Conservation (phyloP, 2,113 vertebrate genomes). For the Podarcis muralis region DNA sequence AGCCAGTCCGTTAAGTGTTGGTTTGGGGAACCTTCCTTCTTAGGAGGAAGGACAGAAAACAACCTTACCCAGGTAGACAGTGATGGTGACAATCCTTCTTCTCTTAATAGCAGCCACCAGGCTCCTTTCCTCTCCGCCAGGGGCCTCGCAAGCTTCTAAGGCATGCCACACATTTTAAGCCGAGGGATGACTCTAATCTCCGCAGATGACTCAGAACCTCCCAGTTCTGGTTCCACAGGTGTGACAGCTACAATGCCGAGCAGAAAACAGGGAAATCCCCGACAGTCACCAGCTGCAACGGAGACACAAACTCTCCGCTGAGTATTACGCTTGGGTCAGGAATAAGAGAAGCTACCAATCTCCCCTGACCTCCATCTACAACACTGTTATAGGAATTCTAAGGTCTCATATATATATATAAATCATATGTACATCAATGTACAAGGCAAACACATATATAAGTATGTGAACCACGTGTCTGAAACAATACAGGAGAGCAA, state of each 20-base stretch:
- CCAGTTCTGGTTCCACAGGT: slow-evolving; percentile 10
- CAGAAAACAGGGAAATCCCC: not conserved
- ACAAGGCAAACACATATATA: too few species aligned
- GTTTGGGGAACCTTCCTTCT: too few species aligned
- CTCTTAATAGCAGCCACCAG: too few species aligned
- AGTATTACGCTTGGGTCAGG: not conserved
- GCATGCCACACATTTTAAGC: not conserved
- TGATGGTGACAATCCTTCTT: not conserved
- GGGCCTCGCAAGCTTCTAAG: not conserved
- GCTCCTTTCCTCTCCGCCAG: not conserved
- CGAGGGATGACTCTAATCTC: not conserved
- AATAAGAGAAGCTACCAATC: too few species aligned
- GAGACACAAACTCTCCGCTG: not conserved
- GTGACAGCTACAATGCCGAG: not conserved
- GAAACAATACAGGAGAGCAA: too few species aligned
- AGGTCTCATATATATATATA: too few species aligned
- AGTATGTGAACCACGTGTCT: too few species aligned
- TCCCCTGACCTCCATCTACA: too few species aligned
- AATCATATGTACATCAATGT: too few species aligned
- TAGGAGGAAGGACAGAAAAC: not conserved
- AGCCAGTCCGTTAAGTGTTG: not conserved
- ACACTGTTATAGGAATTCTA: too few species aligned
- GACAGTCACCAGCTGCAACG: too few species aligned
- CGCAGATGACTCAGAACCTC: not conserved
- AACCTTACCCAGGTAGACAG: not conserved